Evolutionary conservation across 2,797 vertebrate genomes (phyloP).

Genomic region (Limnodromus scolopaceus): DNA sequence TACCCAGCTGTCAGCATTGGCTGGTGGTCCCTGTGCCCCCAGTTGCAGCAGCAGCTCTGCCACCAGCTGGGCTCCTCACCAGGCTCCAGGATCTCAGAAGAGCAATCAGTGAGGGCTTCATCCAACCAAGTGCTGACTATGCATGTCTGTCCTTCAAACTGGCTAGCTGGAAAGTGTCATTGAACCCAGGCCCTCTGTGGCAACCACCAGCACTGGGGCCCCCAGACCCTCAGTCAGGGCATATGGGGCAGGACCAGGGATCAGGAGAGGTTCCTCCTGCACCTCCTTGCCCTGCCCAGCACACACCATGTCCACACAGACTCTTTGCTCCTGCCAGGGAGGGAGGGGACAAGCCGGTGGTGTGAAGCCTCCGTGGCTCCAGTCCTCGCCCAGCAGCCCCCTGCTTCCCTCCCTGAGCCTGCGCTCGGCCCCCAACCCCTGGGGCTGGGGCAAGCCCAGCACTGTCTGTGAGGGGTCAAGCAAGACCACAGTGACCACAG

Average conservation of each 20-base stretch:
- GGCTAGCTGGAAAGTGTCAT: neutral
- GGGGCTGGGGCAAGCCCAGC: neutral
- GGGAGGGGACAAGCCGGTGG: accelerated
- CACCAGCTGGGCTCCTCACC: neutral
- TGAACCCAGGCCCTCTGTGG: neutral
- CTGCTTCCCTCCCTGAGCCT: neutral
- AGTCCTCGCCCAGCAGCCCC: accelerated
- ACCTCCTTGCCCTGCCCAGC: accelerated
- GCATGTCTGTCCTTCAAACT: neutral
- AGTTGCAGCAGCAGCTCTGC: neutral
- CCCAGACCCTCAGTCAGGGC: neutral
- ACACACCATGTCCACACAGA: accelerated
- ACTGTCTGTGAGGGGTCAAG: accelerated
- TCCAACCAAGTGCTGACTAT: neutral
- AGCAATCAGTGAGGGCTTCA: neutral
- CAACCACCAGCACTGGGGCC: neutral
- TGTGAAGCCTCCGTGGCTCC: accelerated
- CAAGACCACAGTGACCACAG: accelerated
- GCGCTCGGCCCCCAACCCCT: neutral
- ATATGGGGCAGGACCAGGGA: neutral
- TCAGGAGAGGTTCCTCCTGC: neutral
- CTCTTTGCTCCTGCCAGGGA: neutral
- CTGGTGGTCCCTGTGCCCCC: neutral
- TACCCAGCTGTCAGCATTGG: neutral
- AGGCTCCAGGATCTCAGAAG: neutral